A percentile compares a stretch with the other conserved stretches of the same genome.
phyloP scores from a whole-genome alignment of 2,797 vertebrate species.

The Taeniopygia guttata region DNA sequence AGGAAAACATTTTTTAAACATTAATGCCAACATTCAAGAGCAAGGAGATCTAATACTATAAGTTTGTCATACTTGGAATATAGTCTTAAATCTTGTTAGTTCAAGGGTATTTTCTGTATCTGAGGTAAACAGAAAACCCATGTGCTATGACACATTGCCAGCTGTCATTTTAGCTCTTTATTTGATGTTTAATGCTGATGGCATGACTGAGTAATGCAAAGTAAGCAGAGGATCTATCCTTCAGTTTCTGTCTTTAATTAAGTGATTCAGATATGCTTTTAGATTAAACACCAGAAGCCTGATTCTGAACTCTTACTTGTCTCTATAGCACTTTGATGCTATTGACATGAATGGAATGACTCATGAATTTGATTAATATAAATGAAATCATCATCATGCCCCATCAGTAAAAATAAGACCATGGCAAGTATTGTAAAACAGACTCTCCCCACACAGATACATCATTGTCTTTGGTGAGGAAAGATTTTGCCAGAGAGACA shows the following conservation, averaged over 20 bases:
- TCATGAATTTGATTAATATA: constrained; percentile 25
- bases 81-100: background rate
- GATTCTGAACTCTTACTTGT: background rate
- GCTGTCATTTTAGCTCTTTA: constrained; percentile 13
- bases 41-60: background rate
- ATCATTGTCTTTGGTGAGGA: background rate
- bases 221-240: background rate
- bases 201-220: constrained; percentile 33
- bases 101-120: background rate
- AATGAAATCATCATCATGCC: constrained; percentile 30
- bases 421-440: background rate
- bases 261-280: constrained; percentile 15
- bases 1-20: background rate
- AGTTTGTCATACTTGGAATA: background rate
- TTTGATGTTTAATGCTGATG: constrained; percentile 26
- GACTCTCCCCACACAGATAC: background rate
- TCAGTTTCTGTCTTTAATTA: constrained; percentile 2
- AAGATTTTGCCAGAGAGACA: background rate
- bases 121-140: background rate
- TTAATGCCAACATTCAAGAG: background rate
- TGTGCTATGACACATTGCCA: background rate
- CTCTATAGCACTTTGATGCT: background rate
- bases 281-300: constrained; percentile 14
- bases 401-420: constrained; percentile 30
- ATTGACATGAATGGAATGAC: constrained; percentile 22